Percentiles rank a stretch among this genome's conserved stretches.
phyloP scores from a whole-genome alignment of 2,797 vertebrate genomes.

The Buphagus erythrorhynchus region DNA sequence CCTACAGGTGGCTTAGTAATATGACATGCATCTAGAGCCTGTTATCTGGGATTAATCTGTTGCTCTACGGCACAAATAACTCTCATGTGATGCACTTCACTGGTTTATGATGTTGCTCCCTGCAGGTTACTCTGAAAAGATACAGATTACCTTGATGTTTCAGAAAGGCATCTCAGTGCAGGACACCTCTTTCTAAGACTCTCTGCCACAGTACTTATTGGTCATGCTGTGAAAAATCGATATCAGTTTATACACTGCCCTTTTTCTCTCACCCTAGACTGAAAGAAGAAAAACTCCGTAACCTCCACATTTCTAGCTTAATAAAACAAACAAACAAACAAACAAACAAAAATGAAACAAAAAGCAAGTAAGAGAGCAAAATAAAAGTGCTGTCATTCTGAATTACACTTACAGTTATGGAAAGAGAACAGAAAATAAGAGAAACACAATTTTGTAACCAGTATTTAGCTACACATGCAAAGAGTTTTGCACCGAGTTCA shows the following conservation, averaged over 20 bases:
- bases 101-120: constrained; percentile 24
- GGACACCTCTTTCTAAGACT: not conserved
- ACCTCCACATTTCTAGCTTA: not conserved
- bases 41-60: constrained; percentile 47
- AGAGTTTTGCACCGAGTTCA: not conserved
- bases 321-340: not conserved
- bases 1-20: not conserved
- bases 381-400: not conserved
- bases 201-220: not conserved
- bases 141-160: constrained; percentile 43
- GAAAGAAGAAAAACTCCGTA: not conserved
- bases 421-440: not conserved
- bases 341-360: too few species aligned
- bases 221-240: constrained; percentile 16
- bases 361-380: not conserved
- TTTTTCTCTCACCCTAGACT: not conserved
- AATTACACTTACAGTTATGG: not conserved
- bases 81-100: constrained; percentile 10
- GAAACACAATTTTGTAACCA: not conserved
- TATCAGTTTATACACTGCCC: not conserved
- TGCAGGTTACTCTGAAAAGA: constrained; percentile 30
- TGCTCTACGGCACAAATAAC: constrained; percentile 17
- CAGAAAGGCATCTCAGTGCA: not conserved
- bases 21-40: not conserved
- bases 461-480: not conserved